Evolutionary conservation across 2,113 vertebrate species (phyloP).

Genomic region (Sarotherodon lohbergeri): DNA sequence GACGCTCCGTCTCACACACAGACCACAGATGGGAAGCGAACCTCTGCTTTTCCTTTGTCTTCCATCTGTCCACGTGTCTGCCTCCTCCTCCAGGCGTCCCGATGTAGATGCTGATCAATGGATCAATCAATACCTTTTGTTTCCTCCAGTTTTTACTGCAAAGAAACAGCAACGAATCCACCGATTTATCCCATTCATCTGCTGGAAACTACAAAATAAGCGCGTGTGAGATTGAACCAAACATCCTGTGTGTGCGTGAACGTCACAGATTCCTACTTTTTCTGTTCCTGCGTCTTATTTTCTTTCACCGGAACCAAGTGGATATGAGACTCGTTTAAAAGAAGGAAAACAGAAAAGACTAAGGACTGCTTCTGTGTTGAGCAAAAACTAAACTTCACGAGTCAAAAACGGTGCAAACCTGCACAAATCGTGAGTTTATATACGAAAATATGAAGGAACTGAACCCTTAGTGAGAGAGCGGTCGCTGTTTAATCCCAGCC

Average conservation of each 20-base stretch:
- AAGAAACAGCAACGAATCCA: background rate
- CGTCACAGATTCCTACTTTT: background rate
- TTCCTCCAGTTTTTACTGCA: background rate
- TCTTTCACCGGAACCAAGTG: background rate
- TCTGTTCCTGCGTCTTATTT: background rate
- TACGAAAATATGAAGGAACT: background rate
- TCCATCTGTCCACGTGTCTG: slow-evolving; percentile 18
- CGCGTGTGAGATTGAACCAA: background rate
- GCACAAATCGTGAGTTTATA: background rate
- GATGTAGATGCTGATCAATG: slow-evolving; percentile 26
- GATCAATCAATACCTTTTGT: background rate
- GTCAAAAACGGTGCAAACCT: background rate
- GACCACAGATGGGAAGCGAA: background rate
- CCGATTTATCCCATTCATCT: background rate
- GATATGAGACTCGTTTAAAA: background rate
- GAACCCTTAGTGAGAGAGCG: background rate
- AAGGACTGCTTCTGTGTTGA: background rate
- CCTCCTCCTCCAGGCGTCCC: background rate
- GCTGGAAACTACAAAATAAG: background rate
- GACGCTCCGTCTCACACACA: background rate
- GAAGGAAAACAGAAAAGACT: background rate
- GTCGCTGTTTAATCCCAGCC: background rate
- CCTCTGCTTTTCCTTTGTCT: background rate
- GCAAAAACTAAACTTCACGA: background rate
- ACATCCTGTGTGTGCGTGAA: background rate